These are phyloP conservation scores for Rhinichthys osculus DNA, from an alignment of 2,797 vertebrate genomes.

Conservation along the genomic window DNA sequence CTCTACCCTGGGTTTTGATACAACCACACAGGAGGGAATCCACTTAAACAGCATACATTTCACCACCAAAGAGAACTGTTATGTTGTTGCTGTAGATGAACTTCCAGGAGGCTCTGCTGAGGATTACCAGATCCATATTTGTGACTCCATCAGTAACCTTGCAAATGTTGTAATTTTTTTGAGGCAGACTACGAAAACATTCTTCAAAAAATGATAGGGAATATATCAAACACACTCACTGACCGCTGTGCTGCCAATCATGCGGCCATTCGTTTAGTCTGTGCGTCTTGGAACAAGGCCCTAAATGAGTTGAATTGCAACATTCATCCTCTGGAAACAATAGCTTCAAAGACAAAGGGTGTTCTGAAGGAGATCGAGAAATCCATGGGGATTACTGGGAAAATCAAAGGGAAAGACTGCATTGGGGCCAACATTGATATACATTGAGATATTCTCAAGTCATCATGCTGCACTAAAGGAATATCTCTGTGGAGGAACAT, in stretches of 20 bases:
- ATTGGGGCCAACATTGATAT: slow-evolving; percentile 14
- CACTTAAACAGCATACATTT: too few relatives aligned
- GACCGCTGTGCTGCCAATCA: background rate
- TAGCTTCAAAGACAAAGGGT: background rate
- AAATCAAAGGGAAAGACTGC: slow-evolving; percentile 6
- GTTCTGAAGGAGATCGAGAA: background rate
- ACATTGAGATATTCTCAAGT: background rate
- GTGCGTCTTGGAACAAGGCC: background rate
- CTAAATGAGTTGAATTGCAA: background rate
- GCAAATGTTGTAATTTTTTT: background rate
- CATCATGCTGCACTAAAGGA: slow-evolving; percentile 12
- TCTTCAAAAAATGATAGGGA: background rate
- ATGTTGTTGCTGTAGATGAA: too few relatives aligned
- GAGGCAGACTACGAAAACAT: background rate
- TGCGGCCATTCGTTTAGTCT: background rate
- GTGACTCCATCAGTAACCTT: too few relatives aligned
- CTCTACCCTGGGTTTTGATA: too few relatives aligned
- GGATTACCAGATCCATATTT: too few relatives aligned
- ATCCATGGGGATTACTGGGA: background rate
- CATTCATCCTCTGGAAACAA: background rate
- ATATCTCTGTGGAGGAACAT: slow-evolving; percentile 26
- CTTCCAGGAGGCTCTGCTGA: too few relatives aligned
- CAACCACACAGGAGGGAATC: too few relatives aligned
- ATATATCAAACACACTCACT: background rate
- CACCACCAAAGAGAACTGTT: too few relatives aligned